A percentile compares a stretch with the other conserved stretches of the same genome.
Conservation (phyloP, 2,113 vertebrate species). For the Vulpes ferrilata region DNA sequence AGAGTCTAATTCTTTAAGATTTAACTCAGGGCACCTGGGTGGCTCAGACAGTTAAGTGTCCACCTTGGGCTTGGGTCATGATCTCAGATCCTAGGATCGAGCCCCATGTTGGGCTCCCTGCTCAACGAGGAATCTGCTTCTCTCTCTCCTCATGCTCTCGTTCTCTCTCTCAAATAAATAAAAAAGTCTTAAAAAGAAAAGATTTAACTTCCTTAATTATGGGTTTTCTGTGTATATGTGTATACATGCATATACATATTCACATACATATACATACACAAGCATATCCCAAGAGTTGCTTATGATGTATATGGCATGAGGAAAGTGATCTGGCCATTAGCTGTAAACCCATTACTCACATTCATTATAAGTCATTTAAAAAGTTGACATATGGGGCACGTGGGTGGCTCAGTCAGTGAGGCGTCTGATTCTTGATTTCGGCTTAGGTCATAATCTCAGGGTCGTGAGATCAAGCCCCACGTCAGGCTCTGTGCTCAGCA, state of each 20-base stretch:
- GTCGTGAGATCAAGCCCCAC: background rate
- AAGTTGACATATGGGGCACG: background rate
- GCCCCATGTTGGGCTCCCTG: too few relatives aligned
- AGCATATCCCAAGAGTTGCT: background rate
- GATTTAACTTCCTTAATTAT: background rate
- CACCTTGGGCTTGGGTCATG: too few relatives aligned
- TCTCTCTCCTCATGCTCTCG: too few relatives aligned
- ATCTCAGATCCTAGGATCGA: too few relatives aligned
- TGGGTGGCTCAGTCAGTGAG: background rate
- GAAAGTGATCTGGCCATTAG: background rate
- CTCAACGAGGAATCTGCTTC: too few relatives aligned
- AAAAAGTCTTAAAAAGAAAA: too few relatives aligned
- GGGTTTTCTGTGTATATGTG: background rate
- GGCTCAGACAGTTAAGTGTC: too few relatives aligned
- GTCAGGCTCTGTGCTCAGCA: background rate
- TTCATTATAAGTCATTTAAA: conserved; percentile 1
- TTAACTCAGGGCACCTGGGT: background rate
- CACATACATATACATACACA: background rate
- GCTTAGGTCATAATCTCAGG: background rate
- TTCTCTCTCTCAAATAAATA: too few relatives aligned
- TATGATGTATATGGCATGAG: background rate
- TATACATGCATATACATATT: background rate
- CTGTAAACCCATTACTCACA: background rate
- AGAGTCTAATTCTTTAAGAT: conserved; percentile 29
- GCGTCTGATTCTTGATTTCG: background rate